Conservation (phyloP, 2,113 vertebrate genomes). For the Erinaceus europaeus region DNA sequence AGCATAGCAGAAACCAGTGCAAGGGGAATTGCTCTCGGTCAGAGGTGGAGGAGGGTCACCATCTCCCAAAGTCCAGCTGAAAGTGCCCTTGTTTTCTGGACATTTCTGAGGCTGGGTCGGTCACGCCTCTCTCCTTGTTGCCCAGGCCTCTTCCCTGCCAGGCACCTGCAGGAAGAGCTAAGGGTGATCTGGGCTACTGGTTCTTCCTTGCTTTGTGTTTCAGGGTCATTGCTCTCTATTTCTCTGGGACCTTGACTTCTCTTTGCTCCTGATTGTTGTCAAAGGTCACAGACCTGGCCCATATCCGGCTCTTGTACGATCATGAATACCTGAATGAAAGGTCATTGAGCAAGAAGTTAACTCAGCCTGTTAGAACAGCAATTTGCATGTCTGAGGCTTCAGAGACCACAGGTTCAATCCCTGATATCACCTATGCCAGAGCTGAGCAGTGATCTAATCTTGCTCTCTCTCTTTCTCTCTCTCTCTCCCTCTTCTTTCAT, state of each 20-base stretch:
- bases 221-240: not conserved
- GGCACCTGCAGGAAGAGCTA: not conserved
- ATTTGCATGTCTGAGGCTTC: too few relatives aligned
- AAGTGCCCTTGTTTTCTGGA: not conserved
- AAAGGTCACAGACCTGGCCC: accelerated
- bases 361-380: too few relatives aligned
- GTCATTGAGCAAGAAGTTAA: too few relatives aligned
- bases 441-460: too few relatives aligned
- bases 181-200: not conserved
- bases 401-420: too few relatives aligned
- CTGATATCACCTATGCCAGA: too few relatives aligned
- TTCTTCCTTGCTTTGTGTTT: not conserved
- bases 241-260: not conserved
- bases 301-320: accelerated
- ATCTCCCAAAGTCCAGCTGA: not conserved
- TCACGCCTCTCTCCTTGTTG: not conserved
- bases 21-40: not conserved
- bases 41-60: not conserved
- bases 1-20: not conserved
- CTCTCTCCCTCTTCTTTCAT: too few relatives aligned
- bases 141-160: not conserved
- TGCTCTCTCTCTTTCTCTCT: too few relatives aligned
- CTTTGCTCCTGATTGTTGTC: not conserved
- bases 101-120: not conserved
- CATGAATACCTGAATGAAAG: not conserved